Evolutionary conservation across 2,113 vertebrate species (phyloP).

Genomic region (Bothrops jararaca): DNA sequence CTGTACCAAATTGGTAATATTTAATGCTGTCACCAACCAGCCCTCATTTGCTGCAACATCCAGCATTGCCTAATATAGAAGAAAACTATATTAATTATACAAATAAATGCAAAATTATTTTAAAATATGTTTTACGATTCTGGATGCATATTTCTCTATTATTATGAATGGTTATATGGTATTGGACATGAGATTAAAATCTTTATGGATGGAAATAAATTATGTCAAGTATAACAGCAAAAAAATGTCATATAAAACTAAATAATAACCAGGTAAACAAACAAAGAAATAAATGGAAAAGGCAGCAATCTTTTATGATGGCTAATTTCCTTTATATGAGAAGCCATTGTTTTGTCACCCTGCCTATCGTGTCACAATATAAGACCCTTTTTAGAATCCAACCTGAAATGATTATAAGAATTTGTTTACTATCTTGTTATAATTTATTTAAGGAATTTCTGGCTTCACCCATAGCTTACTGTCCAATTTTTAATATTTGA

Average conservation of each 20-base stretch:
- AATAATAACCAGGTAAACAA: neutral
- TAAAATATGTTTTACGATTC: neutral
- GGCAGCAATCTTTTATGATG: neutral
- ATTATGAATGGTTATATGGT: neutral
- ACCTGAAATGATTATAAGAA: neutral
- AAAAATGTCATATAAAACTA: neutral
- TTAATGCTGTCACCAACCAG: slow-evolving; percentile 87
- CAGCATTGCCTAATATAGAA: slow-evolving; percentile 87
- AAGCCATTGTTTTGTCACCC: neutral
- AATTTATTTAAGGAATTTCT: neutral
- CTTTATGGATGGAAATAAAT: neutral
- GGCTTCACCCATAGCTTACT: neutral
- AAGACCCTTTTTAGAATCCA: neutral
- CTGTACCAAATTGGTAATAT: slow-evolving; percentile 88
- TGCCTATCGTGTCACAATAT: neutral
- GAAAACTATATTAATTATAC: neutral
- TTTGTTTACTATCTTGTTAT: neutral
- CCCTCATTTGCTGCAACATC: slow-evolving; percentile 91
- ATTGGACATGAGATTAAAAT: neutral
- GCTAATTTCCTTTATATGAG: neutral
- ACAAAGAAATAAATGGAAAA: neutral
- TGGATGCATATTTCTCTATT: neutral
- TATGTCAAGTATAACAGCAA: neutral
- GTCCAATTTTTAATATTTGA: neutral
- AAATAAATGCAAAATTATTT: neutral